These are phyloP conservation scores for Pristiophorus japonicus DNA, from an alignment of 2,113 vertebrate species.

Conservation along the genomic window DNA sequence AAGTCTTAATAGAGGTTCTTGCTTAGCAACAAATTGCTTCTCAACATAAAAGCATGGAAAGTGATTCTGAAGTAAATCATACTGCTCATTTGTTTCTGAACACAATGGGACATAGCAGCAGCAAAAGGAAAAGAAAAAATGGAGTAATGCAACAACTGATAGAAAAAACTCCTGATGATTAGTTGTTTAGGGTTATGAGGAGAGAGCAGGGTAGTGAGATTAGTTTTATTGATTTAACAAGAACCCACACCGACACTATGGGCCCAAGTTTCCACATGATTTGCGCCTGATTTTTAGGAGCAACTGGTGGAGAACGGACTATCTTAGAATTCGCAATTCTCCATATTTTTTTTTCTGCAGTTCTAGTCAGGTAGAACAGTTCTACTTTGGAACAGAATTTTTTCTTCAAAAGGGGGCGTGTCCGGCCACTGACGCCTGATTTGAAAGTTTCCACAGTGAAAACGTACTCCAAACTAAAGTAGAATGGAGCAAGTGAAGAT, in stretches of 20 bases:
- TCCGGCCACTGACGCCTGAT: too few species aligned
- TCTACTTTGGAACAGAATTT: too few species aligned
- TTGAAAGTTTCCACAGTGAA: too few species aligned
- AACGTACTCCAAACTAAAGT: too few species aligned
- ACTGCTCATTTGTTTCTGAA: neutral
- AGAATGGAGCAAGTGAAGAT: too few species aligned
- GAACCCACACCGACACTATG: neutral
- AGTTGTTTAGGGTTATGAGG: neutral
- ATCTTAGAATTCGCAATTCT: too few species aligned
- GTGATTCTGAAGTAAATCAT: neutral
- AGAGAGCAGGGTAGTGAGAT: neutral
- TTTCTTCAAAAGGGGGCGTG: too few species aligned
- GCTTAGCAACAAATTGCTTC: neutral
- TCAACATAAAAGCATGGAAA: neutral
- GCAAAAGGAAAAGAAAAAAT: neutral
- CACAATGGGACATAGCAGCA: neutral
- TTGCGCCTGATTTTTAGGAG: too few species aligned
- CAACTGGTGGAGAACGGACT: too few species aligned
- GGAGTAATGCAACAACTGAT: neutral
- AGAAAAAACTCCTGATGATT: neutral
- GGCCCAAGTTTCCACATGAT: too few species aligned
- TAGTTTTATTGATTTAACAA: neutral
- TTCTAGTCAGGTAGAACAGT: too few species aligned
- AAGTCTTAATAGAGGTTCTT: neutral
- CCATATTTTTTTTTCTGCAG: too few species aligned